Evolutionary conservation across 2,888 invertebrate species (phyloP).

Genomic region (Drosophila borborema): DNA sequence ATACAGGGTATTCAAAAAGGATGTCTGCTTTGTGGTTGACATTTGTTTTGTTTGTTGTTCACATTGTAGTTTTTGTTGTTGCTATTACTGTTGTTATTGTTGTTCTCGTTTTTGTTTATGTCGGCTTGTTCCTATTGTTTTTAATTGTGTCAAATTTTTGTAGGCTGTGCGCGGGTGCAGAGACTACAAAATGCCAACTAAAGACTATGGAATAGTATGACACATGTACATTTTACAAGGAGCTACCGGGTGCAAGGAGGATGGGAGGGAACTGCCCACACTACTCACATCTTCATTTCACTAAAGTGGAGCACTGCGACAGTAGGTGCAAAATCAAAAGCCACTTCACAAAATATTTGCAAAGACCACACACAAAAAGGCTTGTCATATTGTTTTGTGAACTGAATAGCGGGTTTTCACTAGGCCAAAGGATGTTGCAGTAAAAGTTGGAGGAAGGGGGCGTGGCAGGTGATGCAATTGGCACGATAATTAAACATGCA

Average conservation of each 20-base stretch:
- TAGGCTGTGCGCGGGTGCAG: constrained; percentile 13
- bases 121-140: constrained; percentile 71
- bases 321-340: constrained; percentile 79
- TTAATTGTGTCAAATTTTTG: constrained; percentile 75
- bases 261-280: not conserved
- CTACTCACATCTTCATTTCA: constrained; percentile 23
- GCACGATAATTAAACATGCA: constrained; percentile 60
- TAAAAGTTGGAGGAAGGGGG: too few species aligned
- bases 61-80: constrained; percentile 34
- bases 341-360: constrained; percentile 77
- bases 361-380: constrained; percentile 37
- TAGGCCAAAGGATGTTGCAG: not conserved
- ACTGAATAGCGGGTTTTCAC: constrained; percentile 31
- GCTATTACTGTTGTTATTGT: constrained; percentile 26
- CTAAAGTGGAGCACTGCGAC: constrained; percentile 68
- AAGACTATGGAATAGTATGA: not conserved
- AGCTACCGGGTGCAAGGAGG: not conserved
- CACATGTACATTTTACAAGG: too few species aligned
- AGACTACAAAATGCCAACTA: not conserved
- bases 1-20: constrained; percentile 49
- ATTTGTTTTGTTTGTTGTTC: constrained; percentile 68
- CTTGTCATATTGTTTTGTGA: constrained; percentile 50
- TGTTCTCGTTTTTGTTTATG: constrained; percentile 31
- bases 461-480: constrained; percentile 31
- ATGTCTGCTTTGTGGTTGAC: constrained; percentile 71